Conservation (phyloP, 2,113 vertebrate genomes). For the Cryptomyrus ogoouensis region DNA sequence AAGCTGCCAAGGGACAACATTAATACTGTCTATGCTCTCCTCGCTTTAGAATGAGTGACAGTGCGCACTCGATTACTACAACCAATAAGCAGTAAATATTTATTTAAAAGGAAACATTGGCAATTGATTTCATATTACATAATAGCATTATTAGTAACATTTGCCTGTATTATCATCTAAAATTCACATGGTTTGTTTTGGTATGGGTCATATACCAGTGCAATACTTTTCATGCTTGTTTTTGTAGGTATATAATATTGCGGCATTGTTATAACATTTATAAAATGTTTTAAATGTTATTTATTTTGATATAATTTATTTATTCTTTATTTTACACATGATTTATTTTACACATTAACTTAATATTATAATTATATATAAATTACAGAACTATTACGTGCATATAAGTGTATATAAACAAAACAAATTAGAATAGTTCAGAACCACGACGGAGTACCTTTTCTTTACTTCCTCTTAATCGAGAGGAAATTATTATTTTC, state of each 20-base stretch:
- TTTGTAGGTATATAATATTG: not conserved
- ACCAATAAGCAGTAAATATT: not conserved
- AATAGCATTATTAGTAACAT: not conserved
- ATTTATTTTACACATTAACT: not conserved
- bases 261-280: not conserved
- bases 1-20: constrained; percentile 41
- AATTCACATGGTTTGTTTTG: not conserved
- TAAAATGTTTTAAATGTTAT: not conserved
- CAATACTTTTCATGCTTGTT: not conserved
- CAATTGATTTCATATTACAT: not conserved
- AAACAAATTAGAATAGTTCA: not conserved
- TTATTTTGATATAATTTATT: not conserved
- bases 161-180: not conserved
- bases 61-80: not conserved
- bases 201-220: not conserved
- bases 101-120: not conserved
- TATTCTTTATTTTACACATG: not conserved
- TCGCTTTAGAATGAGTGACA: not conserved
- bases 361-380: not conserved
- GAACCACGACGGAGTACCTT: not conserved
- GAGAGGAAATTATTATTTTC: no score
- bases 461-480: not conserved
- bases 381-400: not conserved
- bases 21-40: constrained; percentile 19
- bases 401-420: not conserved